Base-by-base conservation (phyloP, 2,888 invertebrate genomes). In the Aelia acuminata region DNA sequence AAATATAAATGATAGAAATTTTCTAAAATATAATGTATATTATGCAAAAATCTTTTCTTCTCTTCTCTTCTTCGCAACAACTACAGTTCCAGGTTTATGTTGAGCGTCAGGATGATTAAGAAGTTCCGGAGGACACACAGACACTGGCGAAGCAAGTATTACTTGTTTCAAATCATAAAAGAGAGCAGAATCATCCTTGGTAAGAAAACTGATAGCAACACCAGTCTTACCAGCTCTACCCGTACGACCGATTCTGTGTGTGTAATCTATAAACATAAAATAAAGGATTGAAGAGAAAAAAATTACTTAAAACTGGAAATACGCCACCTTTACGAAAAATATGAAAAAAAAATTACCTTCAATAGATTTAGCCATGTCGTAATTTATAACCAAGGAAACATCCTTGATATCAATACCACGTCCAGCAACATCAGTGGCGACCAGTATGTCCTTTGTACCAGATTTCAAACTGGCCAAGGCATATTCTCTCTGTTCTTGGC, bases 391-490 rank as follows among this genome's bases (percentile, higher is more conserved):
- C 93, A 99, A 94, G 13, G 99, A 98, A 4, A 99, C 99, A 92
- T 99, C 99, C 92, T 99, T 99, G 92, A 99, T 99, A 92, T 99
- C 99, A 91, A 99, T 99, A 97, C 99, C 99, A 94, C 99, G 96
- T 91, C 99, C 99, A 91, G 99, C 99, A 0, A 99, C 99, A 93
- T 99, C 99, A 0, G 99, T 99, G 0, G 99, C 99, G 70, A 99
- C 99, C 91, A 99, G 93, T 92, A 99, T 99, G 92, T 99, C 99
- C 92, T 99, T 99, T 0, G 96, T 95, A 10, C 99, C 99, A 88
- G 96, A 95, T 92, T 99, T 99, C 90, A 99, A 95, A 92, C 98
- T 97, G 11, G 98, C 97, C 92, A 99, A 93, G 22, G 99, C 99
- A 92, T 98, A 99, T 93, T 99, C 99, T 94, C 99, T 95, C 93